These are phyloP conservation scores for Petaurus breviceps DNA, from an alignment of 2,113 vertebrate species.

Conservation along the genomic window DNA sequence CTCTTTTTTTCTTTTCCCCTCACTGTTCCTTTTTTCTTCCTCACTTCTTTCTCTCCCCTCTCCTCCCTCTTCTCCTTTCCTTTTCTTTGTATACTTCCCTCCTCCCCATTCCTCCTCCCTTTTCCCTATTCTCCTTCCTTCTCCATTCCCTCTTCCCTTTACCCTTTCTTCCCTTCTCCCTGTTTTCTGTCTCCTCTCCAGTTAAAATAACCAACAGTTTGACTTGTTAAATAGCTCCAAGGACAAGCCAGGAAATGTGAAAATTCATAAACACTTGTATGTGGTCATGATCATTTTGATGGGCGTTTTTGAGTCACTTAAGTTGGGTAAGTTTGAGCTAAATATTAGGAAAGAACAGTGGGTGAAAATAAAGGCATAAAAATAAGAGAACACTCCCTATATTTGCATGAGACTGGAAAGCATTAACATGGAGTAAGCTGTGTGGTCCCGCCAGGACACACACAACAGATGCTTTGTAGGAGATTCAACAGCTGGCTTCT, in stretches of 20 bases:
- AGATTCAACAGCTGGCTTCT: neutral
- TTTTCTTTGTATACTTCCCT: neutral
- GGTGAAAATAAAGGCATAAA: neutral
- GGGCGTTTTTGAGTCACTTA: neutral
- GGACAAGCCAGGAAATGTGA: neutral
- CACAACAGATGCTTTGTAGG: neutral
- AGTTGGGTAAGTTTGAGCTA: neutral
- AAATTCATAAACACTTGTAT: neutral
- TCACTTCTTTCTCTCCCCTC: neutral
- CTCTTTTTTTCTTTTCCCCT: neutral
- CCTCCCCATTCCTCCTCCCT: neutral
- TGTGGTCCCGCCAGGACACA: neutral
- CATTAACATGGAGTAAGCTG: neutral
- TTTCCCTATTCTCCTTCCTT: neutral
- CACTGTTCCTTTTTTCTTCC: neutral
- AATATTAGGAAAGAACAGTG: neutral
- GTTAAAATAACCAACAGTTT: neutral
- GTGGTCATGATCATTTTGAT: neutral
- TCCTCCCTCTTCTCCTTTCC: neutral
- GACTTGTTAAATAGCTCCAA: neutral
- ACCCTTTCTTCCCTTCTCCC: neutral
- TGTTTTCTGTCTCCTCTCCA: neutral
- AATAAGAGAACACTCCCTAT: neutral
- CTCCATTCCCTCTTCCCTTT: neutral
- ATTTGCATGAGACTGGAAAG: neutral